These are phyloP conservation scores for Dascillus cervinus DNA, from an alignment of 2,888 invertebrate species.

Conservation along the genomic window DNA sequence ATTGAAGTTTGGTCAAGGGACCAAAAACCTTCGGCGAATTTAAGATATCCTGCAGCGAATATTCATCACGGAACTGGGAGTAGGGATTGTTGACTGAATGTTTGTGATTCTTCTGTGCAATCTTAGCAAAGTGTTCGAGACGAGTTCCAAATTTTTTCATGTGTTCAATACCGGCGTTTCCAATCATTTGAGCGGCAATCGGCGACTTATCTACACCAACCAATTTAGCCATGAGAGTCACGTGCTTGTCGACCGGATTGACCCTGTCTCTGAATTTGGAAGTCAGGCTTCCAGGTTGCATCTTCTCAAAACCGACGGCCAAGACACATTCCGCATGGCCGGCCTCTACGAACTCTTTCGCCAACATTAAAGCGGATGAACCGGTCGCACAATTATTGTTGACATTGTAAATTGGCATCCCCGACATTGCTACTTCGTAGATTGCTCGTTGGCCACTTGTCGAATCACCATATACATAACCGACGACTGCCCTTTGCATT, in stretches of 20 bases:
- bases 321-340: slow-evolving; percentile 77
- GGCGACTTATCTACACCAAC: slow-evolving; percentile 77
- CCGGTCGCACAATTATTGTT: slow-evolving; percentile 99
- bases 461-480: slow-evolving; percentile 91
- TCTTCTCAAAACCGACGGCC: slow-evolving; percentile 96
- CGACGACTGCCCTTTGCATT: slow-evolving; percentile 84
- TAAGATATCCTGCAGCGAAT: slow-evolving; percentile 83
- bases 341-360: slow-evolving; percentile 86
- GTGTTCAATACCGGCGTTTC: slow-evolving; percentile 92
- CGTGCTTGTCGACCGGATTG: slow-evolving; percentile 84
- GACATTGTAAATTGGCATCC: slow-evolving; percentile 94
- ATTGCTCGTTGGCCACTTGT: slow-evolving; percentile 91
- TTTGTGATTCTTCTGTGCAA: slow-evolving; percentile 95
- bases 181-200: slow-evolving; percentile 91
- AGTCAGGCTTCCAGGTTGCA: slow-evolving; percentile 85
- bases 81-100: slow-evolving; percentile 96
- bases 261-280: slow-evolving; percentile 71
- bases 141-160: slow-evolving; percentile 94
- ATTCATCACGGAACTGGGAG: slow-evolving; percentile 90
- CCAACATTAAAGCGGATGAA: slow-evolving; percentile 82
- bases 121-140: slow-evolving; percentile 90
- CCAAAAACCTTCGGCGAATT: slow-evolving; percentile 84
- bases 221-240: slow-evolving; percentile 75
- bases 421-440: slow-evolving; percentile 91
- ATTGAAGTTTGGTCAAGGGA: slow-evolving; percentile 91